Evolutionary conservation across 2,797 vertebrate genomes (phyloP), one percentile per base, ranked within the genome.

Genomic region (Spondyliosoma cantharus): DNA sequence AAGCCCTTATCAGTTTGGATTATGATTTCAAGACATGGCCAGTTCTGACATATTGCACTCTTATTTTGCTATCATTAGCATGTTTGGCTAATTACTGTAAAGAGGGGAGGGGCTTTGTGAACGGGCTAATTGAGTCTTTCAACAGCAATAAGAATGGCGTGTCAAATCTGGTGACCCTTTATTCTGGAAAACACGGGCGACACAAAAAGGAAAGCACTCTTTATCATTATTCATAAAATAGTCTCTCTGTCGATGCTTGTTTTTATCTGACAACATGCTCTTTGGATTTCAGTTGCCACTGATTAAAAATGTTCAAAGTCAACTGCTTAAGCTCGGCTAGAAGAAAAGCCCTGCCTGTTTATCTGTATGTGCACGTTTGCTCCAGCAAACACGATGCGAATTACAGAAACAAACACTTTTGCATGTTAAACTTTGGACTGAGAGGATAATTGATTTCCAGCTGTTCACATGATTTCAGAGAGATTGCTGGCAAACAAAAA

Each of bases 321-420:
- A 57, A 60, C 54, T 56, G 68, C 85, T 89, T 71, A 24, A 79
- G 64, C 54, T 69, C 8, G 16, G 68, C 57, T 4, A 20, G 80
- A 78, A 57, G 61, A 74, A 32, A 57, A 71, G 65, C 79, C 71
- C 61, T 42, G 62, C 76, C 80, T 83, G 75, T 80, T 87, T 86
- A 84, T 90, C 81, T 76, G 72, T 82, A 78, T 86, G 61, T 50
- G 68, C 80, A 78, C 32, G 29, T 86, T 87, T 77, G 72, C 79
- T 58, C n/a, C 0, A 19, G 85, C 83, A 89, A 90, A 91, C 87
- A 85, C 71, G 27, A 50, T 78, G 81, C 83, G 58, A 89, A 90
- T 92, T 85, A 91, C 85, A 79, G 77, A 89, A 88, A 90, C 82
- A 88, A 86, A 87, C 80, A 82, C 67, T 85, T 37, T 77, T 85